phyloP scores from a whole-genome alignment of 2,797 vertebrate genomes.

The Scyliorhinus canicula region DNA sequence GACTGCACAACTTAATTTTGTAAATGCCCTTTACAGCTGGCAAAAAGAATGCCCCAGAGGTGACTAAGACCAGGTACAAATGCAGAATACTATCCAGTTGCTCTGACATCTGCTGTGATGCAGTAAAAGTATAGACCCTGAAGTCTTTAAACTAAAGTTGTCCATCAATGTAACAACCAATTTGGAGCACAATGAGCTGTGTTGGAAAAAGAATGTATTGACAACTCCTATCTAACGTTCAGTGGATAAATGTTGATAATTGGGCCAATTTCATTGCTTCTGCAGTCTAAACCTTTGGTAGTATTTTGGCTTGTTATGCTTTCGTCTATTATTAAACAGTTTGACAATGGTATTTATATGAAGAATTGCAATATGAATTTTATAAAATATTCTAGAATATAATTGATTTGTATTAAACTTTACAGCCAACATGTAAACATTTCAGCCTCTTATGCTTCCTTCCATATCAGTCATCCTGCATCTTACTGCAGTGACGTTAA shows the following conservation, averaged over 20 bases:
- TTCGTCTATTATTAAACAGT: background rate
- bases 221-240: background rate
- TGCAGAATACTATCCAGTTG: background rate
- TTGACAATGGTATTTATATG: background rate
- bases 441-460: background rate
- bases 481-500: background rate
- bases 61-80: background rate
- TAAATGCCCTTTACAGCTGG: background rate
- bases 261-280: background rate
- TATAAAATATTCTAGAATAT: background rate
- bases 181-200: background rate
- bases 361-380: background rate
- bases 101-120: background rate
- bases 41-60: background rate
- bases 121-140: too few species aligned
- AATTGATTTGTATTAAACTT: background rate
- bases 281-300: background rate
- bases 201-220: background rate
- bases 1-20: background rate
- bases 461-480: background rate
- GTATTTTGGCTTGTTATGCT: background rate
- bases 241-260: background rate
- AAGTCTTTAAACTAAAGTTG: background rate
- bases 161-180: background rate
- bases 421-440: background rate